These are phyloP conservation scores for Trypoxylon attenuatum DNA, from an alignment of 2,888 invertebrate genomes.

Conservation along the genomic window DNA sequence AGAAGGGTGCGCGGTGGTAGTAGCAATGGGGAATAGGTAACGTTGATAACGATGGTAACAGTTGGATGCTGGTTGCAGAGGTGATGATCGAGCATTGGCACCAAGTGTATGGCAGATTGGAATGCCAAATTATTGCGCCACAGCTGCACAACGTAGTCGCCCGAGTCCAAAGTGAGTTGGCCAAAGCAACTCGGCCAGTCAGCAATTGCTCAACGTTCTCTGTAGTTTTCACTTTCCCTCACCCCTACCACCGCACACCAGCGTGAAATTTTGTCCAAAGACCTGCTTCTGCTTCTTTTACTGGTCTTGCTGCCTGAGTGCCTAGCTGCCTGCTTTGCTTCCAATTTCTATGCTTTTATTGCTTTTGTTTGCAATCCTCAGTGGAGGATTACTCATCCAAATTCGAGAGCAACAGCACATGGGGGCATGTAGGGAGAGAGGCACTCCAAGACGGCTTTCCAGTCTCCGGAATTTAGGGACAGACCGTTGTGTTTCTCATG, in stretches of 20 bases:
- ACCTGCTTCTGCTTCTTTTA: conserved; percentile 1
- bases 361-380: no score
- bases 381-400: neutral
- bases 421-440: no score
- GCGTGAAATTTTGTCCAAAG: conserved; percentile 54
- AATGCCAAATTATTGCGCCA: conserved; percentile 73
- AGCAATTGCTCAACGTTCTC: conserved; percentile 66
- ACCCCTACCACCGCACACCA: conserved; percentile 38
- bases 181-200: conserved; percentile 54
- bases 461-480: no score
- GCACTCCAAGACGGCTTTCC: no score
- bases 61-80: conserved; percentile 12
- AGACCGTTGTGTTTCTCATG: no score
- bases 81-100: no score
- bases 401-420: no score
- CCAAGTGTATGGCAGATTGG: conserved; percentile 54
- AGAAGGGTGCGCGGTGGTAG: neutral
- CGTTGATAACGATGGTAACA: conserved; percentile 8
- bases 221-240: conserved; percentile 69
- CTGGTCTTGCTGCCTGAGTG: neutral
- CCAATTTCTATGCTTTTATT: no score
- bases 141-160: conserved; percentile 51
- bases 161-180: conserved; percentile 59
- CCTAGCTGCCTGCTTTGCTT: no score
- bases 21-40: neutral